phyloP scores from a whole-genome alignment of 2,113 vertebrate species.

The Colaptes auratus region DNA sequence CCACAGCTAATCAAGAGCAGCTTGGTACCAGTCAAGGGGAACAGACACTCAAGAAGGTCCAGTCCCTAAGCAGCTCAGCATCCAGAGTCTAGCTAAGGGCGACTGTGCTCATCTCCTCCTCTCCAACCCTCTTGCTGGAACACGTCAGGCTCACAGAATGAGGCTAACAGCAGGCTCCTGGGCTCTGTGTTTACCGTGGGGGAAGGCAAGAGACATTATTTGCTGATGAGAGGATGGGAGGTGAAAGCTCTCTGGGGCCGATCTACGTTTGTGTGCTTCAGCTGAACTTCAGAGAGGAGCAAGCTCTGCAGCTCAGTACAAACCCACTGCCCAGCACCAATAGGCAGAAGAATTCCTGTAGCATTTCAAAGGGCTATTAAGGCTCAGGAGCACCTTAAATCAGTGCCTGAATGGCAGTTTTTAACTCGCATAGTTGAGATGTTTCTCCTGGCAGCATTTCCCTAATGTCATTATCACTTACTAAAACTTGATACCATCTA shows the following conservation, averaged over 20 bases:
- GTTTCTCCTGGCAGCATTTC: slow-evolving; percentile 46
- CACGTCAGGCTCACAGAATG: not conserved
- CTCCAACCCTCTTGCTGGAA: not conserved
- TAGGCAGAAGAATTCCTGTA: not conserved
- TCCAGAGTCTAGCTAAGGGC: not conserved
- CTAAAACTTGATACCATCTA: slow-evolving; percentile 61
- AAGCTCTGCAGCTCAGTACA: not conserved
- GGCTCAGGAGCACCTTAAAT: not conserved
- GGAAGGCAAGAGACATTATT: not conserved
- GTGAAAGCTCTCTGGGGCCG: not conserved
- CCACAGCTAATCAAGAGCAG: not conserved
- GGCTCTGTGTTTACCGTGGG: not conserved
- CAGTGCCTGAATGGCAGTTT: slow-evolving; percentile 18
- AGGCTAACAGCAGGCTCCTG: not conserved
- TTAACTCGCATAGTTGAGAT: slow-evolving; percentile 52
- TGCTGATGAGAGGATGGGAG: not conserved
- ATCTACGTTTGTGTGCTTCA: not conserved
- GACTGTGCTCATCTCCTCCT: not conserved
- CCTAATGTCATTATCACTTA: slow-evolving; percentile 57
- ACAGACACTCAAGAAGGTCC: not conserved
- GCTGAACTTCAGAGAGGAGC: not conserved
- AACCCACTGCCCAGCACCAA: not conserved
- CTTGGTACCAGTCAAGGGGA: not conserved
- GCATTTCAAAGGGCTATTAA: slow-evolving; percentile 33
- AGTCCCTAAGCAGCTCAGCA: not conserved